Base-by-base conservation (phyloP, 2,888 invertebrate species). In the Trachelus stipa region DNA sequence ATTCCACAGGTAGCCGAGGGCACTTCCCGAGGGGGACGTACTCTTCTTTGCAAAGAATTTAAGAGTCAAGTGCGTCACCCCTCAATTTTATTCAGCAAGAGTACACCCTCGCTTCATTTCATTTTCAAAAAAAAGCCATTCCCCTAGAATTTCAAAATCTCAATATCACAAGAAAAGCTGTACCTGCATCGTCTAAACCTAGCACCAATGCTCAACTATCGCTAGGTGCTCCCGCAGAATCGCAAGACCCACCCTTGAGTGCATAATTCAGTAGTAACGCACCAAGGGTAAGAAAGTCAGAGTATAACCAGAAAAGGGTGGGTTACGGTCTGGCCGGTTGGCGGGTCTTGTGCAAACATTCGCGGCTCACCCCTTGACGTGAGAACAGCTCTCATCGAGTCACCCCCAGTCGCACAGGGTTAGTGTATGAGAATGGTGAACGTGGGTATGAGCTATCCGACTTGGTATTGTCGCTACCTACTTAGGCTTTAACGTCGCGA, bases 1-100 rank as follows among this genome's bases (percentile, higher is more conserved):
- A 86, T 86, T 86, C 86, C 83, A 86, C 87, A 86, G 87, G 86
- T 86, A 84, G 83, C 81, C 81, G 40, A n/a, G 34, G 15, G 12
- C 74, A 31, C 35, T 34, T 34, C 31, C 35, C 31, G 34, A 11
- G n/a, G 6, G 33, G 33, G 4, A 12, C 80, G 78, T 77, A 69
- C 76, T 34, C 12, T 34, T 34, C 23, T 56, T 23, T 23, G 56
- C 56, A 23, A 56, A 23, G 56, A 23, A 2, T 56, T 56, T 56
- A 56, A 56, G 2, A 56, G 56, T 23, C 56, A 56, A 56, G 23
- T 56, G 56, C 56, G 9, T 23, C 56, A 23, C 23, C 23, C 6
- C 56, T 56, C 56, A 23, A 56, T 56, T 56, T 23, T 56, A 56
- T 56, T 23, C 56, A 9, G 56, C 56, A 56, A 56, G 56, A 56